These are phyloP conservation scores for Acrobasis consociella DNA, from an alignment of 2,888 invertebrate species.

Conservation along the genomic window DNA sequence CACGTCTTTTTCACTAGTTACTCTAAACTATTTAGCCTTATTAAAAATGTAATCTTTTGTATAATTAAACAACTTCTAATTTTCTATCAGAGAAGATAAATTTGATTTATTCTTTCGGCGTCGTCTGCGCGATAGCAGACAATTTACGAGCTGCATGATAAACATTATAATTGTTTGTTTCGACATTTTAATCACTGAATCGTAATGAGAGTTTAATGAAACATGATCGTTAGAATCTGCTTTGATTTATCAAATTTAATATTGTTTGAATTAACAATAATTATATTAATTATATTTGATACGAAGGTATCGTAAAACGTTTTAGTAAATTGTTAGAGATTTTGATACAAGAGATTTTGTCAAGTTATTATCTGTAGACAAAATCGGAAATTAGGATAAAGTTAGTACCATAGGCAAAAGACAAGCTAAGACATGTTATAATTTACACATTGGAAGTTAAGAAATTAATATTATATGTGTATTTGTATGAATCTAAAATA, in stretches of 20 bases:
- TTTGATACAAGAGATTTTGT: too few species aligned
- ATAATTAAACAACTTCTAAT: constrained; percentile 76
- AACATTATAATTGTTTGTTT: constrained; percentile 59
- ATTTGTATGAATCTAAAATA: background rate
- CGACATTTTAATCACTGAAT: constrained; percentile 47
- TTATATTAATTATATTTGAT: background rate
- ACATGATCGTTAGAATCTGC: constrained; percentile 38
- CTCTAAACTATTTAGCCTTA: constrained; percentile 1
- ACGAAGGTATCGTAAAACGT: background rate
- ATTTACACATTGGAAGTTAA: too few species aligned
- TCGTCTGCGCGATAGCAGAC: constrained; percentile 57
- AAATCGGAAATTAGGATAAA: too few species aligned
- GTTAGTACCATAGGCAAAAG: too few species aligned
- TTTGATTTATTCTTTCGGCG: constrained; percentile 67
- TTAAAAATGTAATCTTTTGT: constrained; percentile 49
- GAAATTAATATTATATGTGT: too few species aligned
- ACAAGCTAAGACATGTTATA: too few species aligned
- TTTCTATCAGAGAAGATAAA: constrained; percentile 69
- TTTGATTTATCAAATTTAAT: constrained; percentile 39
- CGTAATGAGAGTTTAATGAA: constrained; percentile 30
- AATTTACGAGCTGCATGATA: constrained; percentile 72
- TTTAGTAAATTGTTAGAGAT: too few species aligned
- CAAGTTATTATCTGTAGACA: too few species aligned
- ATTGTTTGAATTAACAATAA: constrained; percentile 17
- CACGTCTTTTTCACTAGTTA: too few species aligned